Conservation (phyloP, 2,888 invertebrate genomes). For the Rhingia campestris region DNA sequence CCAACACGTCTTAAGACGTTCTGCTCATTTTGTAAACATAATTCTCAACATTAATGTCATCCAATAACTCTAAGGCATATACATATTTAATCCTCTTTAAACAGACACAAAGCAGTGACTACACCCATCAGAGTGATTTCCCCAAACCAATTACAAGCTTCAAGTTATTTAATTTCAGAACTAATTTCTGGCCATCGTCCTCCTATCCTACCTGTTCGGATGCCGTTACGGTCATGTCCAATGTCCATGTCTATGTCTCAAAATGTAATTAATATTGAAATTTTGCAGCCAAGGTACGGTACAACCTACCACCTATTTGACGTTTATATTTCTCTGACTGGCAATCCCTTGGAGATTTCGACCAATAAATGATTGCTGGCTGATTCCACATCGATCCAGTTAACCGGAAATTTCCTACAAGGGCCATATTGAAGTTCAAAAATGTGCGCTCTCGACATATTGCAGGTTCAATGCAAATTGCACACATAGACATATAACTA, state of each 20-base stretch:
- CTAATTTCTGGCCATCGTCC: constrained; percentile 35
- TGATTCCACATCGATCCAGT: constrained; percentile 41
- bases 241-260: constrained; percentile 6
- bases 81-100: not conserved
- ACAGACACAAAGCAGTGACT: not conserved
- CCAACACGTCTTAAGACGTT: too few species aligned
- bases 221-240: not conserved
- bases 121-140: constrained; percentile 4
- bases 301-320: not conserved
- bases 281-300: constrained; percentile 27
- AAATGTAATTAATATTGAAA: constrained; percentile 63
- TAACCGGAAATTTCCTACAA: constrained; percentile 55
- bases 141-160: constrained; percentile 44
- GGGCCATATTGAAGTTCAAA: constrained; percentile 29
- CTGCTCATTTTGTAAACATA: too few species aligned
- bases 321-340: not conserved
- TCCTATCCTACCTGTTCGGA: not conserved
- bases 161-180: constrained; percentile 44
- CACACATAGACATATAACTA: too few species aligned
- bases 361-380: constrained; percentile 24
- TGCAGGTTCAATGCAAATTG: too few species aligned
- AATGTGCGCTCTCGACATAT: not conserved
- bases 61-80: not conserved
- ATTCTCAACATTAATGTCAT: too few species aligned
- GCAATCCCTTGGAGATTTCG: constrained; percentile 2